phyloP scores from a whole-genome alignment of 2,113 vertebrate species.

The Poeciliopsis prolifica region DNA sequence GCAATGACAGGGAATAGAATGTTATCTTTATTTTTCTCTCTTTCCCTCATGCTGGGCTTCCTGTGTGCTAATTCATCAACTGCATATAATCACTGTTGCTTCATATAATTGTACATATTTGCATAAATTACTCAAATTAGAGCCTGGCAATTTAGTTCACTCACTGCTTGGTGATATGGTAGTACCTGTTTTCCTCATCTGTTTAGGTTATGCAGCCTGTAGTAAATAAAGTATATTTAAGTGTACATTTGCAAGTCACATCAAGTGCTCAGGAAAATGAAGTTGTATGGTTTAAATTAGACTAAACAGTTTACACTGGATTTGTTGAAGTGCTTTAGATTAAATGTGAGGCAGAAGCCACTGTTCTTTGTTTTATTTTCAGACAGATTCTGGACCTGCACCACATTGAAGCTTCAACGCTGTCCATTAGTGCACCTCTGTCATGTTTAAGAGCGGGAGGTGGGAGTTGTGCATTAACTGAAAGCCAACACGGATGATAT shows the following conservation, averaged over 20 bases:
- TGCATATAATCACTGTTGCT: background rate
- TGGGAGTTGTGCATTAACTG: slow-evolving; percentile 60
- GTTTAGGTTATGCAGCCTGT: background rate
- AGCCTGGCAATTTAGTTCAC: background rate
- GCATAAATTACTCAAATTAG: slow-evolving; percentile 12
- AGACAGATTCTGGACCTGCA: slow-evolving; percentile 8
- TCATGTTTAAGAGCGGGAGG: slow-evolving; percentile 54
- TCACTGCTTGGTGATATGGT: background rate
- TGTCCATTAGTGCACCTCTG: slow-evolving; percentile 67
- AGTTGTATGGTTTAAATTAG: background rate
- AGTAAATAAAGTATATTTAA: background rate
- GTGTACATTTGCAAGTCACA: background rate
- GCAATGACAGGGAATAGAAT: background rate
- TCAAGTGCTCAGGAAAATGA: background rate
- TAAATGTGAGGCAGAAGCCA: background rate
- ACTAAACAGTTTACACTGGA: background rate
- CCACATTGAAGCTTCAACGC: slow-evolving; percentile 53
- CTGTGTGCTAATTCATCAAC: background rate
- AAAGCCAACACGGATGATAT: slow-evolving; percentile 59
- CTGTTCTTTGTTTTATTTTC: background rate
- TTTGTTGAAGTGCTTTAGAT: slow-evolving; percentile 1
- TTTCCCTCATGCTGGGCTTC: background rate
- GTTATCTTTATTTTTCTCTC: background rate
- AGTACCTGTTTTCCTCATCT: background rate
- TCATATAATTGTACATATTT: slow-evolving; percentile 6